Evolutionary conservation across 2,113 vertebrate species (phyloP), one percentile per base, ranked within the genome.

Genomic region (Epinephelus cyanopodus): DNA sequence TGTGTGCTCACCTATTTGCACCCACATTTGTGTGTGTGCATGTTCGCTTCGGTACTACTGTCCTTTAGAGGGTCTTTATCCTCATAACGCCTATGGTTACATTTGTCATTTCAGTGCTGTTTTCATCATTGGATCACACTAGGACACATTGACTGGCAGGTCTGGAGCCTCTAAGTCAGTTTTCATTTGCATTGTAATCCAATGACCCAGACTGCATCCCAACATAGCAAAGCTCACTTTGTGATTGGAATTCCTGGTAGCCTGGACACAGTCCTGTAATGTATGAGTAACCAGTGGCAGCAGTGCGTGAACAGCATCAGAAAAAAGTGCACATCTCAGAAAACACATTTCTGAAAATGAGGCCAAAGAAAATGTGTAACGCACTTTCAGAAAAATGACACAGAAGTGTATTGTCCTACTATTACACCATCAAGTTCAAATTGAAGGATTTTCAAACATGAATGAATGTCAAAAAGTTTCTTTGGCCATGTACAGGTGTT

Each of bases 131-230:
- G 25, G 45, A 82, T 80, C 75, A 86, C 73, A 79, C 73, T 77
- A 70, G 65, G 77, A 87, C 86, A 77, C 85, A 58, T 37, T 90
- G 81, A 89, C 84, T 82, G 72, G 72, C 83, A 90, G 80, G 69
- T 66, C 48, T 85, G 82, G 62, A 81, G 80, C 74, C 83, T 60
- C 75, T 63, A 66, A 90, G 52, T 92, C 87, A 72, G 65, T 87
- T 91, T 90, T 82, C 73, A 91, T 90, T 89, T 90, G 81, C 82
- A 84, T 87, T 86, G 69, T 82, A 87, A 88, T 87, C 62, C 79
- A 67, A 13, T 79, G 81, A 86, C 68, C 81, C 74, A 86, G 79
- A 75, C 62, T 74, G 60, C 45, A 83, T 67, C 81, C 69, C 48
- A 53, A 42, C 81, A 81, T 71, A 23, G 62, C 23, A 74, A 53